Conservation (phyloP, 2,113 vertebrate genomes). For the Canis aureus region DNA sequence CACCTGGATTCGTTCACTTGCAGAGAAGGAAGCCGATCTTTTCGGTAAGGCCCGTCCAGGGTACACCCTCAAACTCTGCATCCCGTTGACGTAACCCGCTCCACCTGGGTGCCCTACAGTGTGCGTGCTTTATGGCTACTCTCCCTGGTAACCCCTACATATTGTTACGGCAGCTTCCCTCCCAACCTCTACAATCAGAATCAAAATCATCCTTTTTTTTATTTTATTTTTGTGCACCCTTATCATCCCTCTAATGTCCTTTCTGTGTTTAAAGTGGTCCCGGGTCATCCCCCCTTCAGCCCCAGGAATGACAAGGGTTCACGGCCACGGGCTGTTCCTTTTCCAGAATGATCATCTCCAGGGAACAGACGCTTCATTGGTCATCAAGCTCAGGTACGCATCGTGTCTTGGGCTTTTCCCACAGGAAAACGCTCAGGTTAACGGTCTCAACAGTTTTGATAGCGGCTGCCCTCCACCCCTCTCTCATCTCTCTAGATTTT, state of each 20-base stretch:
- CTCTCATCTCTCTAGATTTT: neutral
- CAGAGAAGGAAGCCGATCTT: neutral
- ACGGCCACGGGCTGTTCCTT: neutral
- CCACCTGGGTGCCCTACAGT: neutral
- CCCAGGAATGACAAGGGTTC: neutral
- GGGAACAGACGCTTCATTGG: neutral
- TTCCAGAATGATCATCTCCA: neutral
- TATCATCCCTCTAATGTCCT: neutral
- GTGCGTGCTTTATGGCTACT: neutral
- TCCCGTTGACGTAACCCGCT: neutral
- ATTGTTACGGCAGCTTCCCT: neutral
- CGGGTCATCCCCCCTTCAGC: neutral
- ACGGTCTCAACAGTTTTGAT: neutral
- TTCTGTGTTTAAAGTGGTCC: neutral
- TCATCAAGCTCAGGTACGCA: neutral
- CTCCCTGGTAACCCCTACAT: neutral
- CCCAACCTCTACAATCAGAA: neutral
- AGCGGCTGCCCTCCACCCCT: too few relatives aligned
- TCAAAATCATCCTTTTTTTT: neutral
- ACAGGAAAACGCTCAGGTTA: neutral
- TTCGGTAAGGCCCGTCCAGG: neutral
- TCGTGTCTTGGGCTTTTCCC: fast-evolving
- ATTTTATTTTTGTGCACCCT: neutral
- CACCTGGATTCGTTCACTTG: neutral
- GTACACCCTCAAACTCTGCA: neutral